A percentile compares a stretch with the other conserved stretches of the same genome.
phyloP scores from a whole-genome alignment of 1,140 invertebrate genomes.

The Nebria ingens region DNA sequence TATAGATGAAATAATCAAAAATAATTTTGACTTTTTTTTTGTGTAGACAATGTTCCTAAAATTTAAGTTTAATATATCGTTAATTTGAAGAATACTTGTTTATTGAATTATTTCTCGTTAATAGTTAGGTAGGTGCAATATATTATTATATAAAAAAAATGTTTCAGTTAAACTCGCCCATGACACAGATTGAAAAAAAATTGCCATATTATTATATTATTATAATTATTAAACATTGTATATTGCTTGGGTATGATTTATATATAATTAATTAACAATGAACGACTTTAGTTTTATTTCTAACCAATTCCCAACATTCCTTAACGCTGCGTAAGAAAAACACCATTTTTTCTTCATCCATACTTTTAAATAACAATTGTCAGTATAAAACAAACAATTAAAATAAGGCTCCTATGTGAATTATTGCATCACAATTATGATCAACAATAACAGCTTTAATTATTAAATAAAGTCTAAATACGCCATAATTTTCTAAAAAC shows the following conservation, averaged over 20 bases:
- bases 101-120: slow-evolving; percentile 10
- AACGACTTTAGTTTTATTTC: no score
- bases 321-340: no score
- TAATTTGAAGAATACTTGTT: slow-evolving; percentile 21
- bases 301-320: no score
- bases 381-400: no score
- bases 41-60: slow-evolving; percentile 28
- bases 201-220: slow-evolving; percentile 33
- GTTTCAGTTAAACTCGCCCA: not conserved
- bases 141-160: slow-evolving; percentile 17
- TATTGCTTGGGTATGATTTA: slow-evolving; percentile 34
- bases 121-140: slow-evolving; percentile 33
- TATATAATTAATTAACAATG: slow-evolving; percentile 31
- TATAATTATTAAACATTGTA: slow-evolving; percentile 28
- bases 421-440: no score
- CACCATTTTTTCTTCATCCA: no score
- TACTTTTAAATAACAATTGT: no score
- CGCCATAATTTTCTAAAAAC: no score
- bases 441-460: no score
- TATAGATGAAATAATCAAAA: no score
- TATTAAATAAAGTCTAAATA: no score
- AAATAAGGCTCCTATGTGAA: no score
- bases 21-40: slow-evolving; percentile 19
- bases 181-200: slow-evolving; percentile 14
- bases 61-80: slow-evolving; percentile 24